Evolutionary conservation across 1,140 invertebrate species (phyloP), one percentile per base, ranked within the genome.

Genomic region (Akabosia matsudoensis): DNA sequence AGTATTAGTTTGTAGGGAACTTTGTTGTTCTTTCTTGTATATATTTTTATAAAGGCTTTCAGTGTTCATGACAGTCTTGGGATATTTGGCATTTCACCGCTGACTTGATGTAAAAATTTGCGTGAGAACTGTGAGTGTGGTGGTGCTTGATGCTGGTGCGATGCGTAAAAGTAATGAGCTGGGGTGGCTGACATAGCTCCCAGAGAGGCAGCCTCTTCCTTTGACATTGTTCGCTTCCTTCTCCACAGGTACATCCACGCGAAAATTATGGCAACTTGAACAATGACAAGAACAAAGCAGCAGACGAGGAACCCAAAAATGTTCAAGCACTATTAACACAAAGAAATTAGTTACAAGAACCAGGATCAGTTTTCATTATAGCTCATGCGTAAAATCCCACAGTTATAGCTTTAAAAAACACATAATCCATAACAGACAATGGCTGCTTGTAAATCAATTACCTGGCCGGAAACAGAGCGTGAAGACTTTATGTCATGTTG

Each of bases 191-290:
- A 28, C 30, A 64, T 24, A 16, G 51, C 34, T 7, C 26, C 73
- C 1, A 64, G 7, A 33, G 56, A 72, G 33, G 34, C 24, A 28
- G 34, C 33, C 52, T 72, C 52, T 30, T 80, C 73, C 75, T 79
- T 81, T 33, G 79, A 73, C 67, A 76, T 70, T 24, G 74, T 70
- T 33, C 76, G 75, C 51, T 82, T 82, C 75, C 81, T 82, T 72
- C 83, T 82, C 83, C 85, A 85, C n/a, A 86, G 74, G 79, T 82
- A 85, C 4, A 83, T 80, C 82, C 83, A 86, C 10, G 83, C 83
- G 31, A 85, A 76, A 14, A 86, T 78, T 22, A 86, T 78, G 1
- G 84, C 82, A 34, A 85, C 51, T 78, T 86, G 85, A 54, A 84
- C 82, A 2, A 84, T 78, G 1, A 86, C 78, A 78, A 86, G 85